Base-by-base conservation (phyloP, 1,140 invertebrate genomes). In the Pogonomyrmex barbatus region DNA sequence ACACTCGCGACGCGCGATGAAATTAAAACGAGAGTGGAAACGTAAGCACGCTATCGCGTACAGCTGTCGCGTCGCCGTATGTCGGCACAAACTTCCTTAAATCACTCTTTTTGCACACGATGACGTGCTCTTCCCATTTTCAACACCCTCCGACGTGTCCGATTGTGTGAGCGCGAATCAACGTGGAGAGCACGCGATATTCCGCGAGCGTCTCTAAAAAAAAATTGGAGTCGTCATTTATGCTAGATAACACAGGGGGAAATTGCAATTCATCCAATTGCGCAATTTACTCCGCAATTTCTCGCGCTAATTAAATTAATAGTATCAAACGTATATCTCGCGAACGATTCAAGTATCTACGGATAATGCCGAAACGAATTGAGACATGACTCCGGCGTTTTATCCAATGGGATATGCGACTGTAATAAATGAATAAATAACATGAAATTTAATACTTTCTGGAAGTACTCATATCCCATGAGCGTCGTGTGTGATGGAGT, bases 21-120 rank as follows among this genome's bases (percentile, higher is more conserved):
- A 87, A 89, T 89, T 87, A 83, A 89, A 78, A 58, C 71, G 87
- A 47, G 85, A 76, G 54, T 52, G 17, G 85, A 86, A 82, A 86
- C 76, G 76, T 68, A 86, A 83, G 79, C 79, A 83, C 68, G 79
- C 79, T 83, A 83, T 83, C 79, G 68, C 79, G 68, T 83, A 83
- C 79, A 83, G 79, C 68, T 83, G 79, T 83, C 79, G 79, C 79
- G 42, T n/a, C 68, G 79, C 79, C 79, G 68, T 83, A 60, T 83
- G 68, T 83, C 79, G 79, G 79, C 56, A 39, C 67, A 75, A 83
- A 83, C 79, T 83, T 83, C 79, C 54, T 83, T 83, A 83, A 83
- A 83, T 83, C 79, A 83, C 68, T 83, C 68, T 83, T 75, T 83
- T 83, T 83, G 54, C 54, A 8, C 67, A 9, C 77, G 50, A 5